Conservation (phyloP, 2,888 invertebrate species). For the Galeruca laticollis region DNA sequence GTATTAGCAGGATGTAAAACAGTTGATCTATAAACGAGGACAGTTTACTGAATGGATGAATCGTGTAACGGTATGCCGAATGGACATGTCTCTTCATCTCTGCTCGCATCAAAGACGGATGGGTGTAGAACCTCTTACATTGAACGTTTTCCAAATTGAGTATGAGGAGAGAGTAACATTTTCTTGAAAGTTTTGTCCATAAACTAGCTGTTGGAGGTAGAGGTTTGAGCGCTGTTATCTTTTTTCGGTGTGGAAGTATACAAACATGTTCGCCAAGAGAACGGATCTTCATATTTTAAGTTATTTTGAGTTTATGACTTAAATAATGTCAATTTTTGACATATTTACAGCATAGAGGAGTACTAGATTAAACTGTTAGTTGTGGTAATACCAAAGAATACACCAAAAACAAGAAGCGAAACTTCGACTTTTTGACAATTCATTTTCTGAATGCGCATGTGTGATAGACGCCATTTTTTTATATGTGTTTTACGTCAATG, state of each 20-base stretch:
- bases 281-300: not conserved
- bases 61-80: conserved; percentile 24
- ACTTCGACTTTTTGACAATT: too few relatives aligned
- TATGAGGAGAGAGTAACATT: conserved; percentile 6
- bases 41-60: conserved; percentile 45
- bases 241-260: not conserved
- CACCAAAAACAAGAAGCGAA: too few relatives aligned
- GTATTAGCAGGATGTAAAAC: conserved; percentile 12
- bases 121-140: conserved; percentile 31
- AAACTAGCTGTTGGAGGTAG: conserved; percentile 19
- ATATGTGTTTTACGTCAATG: too few relatives aligned
- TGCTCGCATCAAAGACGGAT: conserved; percentile 16
- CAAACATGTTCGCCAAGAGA: not conserved
- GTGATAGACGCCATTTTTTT: too few relatives aligned
- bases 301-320: too few relatives aligned
- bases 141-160: conserved; percentile 22
- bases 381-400: too few relatives aligned
- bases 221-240: not conserved
- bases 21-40: conserved; percentile 15
- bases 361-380: too few relatives aligned
- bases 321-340: too few relatives aligned
- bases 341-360: too few relatives aligned
- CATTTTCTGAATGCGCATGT: too few relatives aligned
- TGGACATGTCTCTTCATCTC: conserved; percentile 34
- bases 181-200: conserved; percentile 1